Base-by-base conservation (phyloP, 2,797 vertebrate species). In the Peromyscus eremicus region DNA sequence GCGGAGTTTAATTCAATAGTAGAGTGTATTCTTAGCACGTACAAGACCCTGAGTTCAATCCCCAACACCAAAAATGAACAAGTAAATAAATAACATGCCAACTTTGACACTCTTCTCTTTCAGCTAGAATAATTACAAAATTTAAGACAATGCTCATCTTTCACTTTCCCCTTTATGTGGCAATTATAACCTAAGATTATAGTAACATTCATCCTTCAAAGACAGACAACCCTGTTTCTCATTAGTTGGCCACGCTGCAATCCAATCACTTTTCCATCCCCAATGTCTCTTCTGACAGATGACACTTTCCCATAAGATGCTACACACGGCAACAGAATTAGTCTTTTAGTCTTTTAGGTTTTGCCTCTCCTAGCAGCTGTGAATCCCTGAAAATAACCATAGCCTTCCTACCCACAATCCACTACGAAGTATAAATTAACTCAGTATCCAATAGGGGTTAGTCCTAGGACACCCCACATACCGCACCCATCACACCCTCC, bases 181-280 rank as follows among this genome's bases (percentile, higher is more conserved):
- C 81, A 94, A 89, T 0, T 88, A 16, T 73, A 97, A 96, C 76
- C 80, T 90, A 80, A 95, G 76, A 95, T 91, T 80, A 94, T 6
- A 91, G 89, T 92, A 95, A 82, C 64, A 86, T 91, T 57, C 34
- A 86, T 81, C 75, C 86, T 94, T 75, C 92, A 95, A 93, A 92
- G 37, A 89, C 19, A 95, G 23, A 89, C 11, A 90, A 95, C 57
- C 34, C 19, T 93, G 43, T 66, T 90, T 90, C 17, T 94, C 94
- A 75, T 49, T 77, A 66, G 55, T 64, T 87, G 66, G 23, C 52
- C 52, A 55, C 46, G 94, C 8, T 25, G 6, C 52, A 93, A 95
- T 32, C 37, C 29, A 87, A 62, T 86, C 82, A 94, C 73, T 71
- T 93, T 96, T 94, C 49, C 64, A 96, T 17, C 37, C 57, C 84